A percentile compares a stretch with the other conserved stretches of the same genome.
phyloP scores from a whole-genome alignment of 2,888 invertebrate species.

The Clostera curtula region DNA sequence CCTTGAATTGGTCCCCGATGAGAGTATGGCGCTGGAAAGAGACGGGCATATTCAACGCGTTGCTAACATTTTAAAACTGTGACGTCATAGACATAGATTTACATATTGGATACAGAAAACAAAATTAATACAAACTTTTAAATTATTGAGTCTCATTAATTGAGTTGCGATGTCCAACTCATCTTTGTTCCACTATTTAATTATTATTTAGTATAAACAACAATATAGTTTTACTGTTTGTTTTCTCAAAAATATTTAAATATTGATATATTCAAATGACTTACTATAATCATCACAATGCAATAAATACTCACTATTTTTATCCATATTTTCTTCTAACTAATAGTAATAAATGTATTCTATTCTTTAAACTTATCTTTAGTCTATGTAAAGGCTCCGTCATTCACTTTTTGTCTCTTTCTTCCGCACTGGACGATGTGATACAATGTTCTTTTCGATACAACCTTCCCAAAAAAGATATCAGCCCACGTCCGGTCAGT shows the following conservation, averaged over 20 bases:
- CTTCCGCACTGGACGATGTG: slow-evolving; percentile 39
- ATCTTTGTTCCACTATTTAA: too few relatives aligned
- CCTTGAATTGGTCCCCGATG: slow-evolving; percentile 58
- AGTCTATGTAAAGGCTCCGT: slow-evolving; percentile 38
- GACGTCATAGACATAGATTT: slow-evolving; percentile 45
- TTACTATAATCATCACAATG: too few relatives aligned
- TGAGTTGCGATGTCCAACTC: too few relatives aligned
- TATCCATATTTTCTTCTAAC: too few relatives aligned
- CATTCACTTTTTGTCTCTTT: slow-evolving; percentile 54
- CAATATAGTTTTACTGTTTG: too few relatives aligned
- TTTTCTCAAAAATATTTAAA: too few relatives aligned
- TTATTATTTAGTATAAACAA: too few relatives aligned
- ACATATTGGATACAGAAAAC: slow-evolving; percentile 4
- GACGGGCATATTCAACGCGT: slow-evolving; percentile 36
- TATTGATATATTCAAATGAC: too few relatives aligned
- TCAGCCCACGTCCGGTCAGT: slow-evolving; percentile 8
- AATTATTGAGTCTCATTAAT: too few relatives aligned
- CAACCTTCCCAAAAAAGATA: slow-evolving; percentile 21
- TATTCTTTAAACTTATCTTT: slow-evolving; percentile 4
- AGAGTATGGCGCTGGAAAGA: slow-evolving; percentile 43
- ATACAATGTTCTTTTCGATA: slow-evolving; percentile 45
- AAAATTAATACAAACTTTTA: too few relatives aligned
- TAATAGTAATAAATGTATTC: neutral
- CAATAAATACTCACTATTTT: too few relatives aligned
- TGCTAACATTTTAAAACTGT: slow-evolving; percentile 51